A percentile compares a stretch with the other conserved stretches of the same genome.
phyloP scores from a whole-genome alignment of 2,888 invertebrate genomes.

The Microctonus hyperodae region DNA sequence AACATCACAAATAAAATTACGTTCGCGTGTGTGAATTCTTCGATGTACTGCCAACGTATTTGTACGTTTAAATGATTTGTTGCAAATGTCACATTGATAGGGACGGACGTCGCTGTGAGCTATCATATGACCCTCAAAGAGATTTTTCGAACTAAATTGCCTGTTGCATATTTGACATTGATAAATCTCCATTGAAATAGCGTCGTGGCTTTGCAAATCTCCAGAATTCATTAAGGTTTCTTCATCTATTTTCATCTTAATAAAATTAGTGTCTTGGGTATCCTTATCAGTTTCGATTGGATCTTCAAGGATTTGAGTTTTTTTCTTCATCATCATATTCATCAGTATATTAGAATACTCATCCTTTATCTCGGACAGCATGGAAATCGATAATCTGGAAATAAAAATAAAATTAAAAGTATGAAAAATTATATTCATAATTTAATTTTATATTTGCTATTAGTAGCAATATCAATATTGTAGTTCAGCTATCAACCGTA shows the following conservation, averaged over 20 bases:
- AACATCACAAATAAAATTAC: slow-evolving; percentile 55
- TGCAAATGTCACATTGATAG: slow-evolving; percentile 53
- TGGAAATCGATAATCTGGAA: neutral
- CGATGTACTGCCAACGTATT: slow-evolving; percentile 55
- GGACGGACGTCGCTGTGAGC: slow-evolving; percentile 55
- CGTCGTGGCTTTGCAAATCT: neutral
- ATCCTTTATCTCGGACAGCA: neutral
- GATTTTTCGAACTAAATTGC: slow-evolving; percentile 49
- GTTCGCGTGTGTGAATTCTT: slow-evolving; percentile 54
- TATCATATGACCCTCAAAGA: slow-evolving; percentile 53
- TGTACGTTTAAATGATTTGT: slow-evolving; percentile 54
- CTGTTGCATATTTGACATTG: slow-evolving; percentile 51
- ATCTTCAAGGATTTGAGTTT: neutral
- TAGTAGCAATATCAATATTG: neutral
- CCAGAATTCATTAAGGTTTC: neutral
- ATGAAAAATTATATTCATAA: neutral
- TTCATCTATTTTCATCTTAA: neutral
- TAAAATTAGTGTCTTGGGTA: neutral
- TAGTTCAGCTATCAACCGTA: neutral
- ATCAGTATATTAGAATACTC: neutral
- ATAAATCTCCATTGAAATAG: slow-evolving; percentile 30
- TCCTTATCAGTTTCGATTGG: neutral
- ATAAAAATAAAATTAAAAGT: neutral
- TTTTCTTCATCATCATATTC: neutral
- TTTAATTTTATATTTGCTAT: neutral